Evolutionary conservation across 2,113 vertebrate species (phyloP).

Genomic region (Parus major): DNA sequence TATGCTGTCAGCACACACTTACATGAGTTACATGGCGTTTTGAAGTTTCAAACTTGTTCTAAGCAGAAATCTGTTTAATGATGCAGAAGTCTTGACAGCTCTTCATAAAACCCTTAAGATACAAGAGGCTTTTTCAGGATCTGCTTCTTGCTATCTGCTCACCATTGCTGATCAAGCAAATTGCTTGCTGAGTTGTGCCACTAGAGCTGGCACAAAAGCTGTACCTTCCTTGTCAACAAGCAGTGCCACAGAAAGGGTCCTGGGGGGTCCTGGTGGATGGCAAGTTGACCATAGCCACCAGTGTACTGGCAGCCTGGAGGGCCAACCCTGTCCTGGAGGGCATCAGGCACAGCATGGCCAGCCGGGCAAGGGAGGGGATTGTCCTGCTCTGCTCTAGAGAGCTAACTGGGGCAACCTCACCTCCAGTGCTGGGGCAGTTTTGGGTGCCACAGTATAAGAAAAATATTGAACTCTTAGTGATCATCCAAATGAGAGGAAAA

Average conservation of each 20-base stretch:
- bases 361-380: not conserved
- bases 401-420: accelerated
- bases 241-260: not conserved
- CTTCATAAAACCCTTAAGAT: not conserved
- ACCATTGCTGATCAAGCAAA: not conserved
- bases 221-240: not conserved
- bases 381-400: not conserved
- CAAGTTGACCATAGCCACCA: not conserved
- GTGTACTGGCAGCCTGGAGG: not conserved
- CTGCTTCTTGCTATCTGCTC: not conserved
- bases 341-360: not conserved
- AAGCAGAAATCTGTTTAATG: not conserved
- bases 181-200: not conserved
- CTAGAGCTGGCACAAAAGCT: not conserved
- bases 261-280: accelerated
- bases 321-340: accelerated
- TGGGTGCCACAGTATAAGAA: not conserved
- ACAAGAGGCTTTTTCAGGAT: not conserved
- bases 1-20: not conserved
- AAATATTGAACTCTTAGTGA: not conserved
- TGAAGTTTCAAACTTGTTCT: not conserved
- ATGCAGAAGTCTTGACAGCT: not conserved
- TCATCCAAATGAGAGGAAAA: not conserved
- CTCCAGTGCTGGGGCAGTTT: accelerated
- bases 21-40: accelerated